Evolutionary conservation across 2,797 vertebrate species (phyloP), one percentile per base, ranked within the genome.

Genomic region (Syngnathus rostellatus): DNA sequence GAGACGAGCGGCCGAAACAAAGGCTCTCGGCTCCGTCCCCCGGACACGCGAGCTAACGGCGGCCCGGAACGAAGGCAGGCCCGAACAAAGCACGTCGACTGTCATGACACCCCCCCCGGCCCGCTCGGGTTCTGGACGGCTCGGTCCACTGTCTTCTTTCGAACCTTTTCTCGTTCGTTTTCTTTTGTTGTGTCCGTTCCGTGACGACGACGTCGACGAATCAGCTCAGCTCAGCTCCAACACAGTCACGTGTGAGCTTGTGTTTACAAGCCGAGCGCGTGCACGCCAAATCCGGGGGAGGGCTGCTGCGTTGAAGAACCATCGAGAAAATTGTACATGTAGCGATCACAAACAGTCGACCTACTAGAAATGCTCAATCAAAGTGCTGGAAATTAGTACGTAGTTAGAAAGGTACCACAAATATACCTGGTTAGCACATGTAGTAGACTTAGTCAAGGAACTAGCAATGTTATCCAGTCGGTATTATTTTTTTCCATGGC

Each of bases 241-340:
- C 76, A 70, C 78, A 63, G 89, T 93, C 92, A 94, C 92, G 92
- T 90, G 91, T 81, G 85, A 67, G 82, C 69, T 81, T 93, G 85
- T 95, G 93, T 97, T 95, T 95, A 95, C 95, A 94, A 93, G 91
- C 90, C 79, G 75, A 38, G 69, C 73, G 79, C 85, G 82, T 84
- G 82, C 81, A 84, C 74, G 82, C 79, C 78, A 72, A 74, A 83
- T 82, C 77, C 84, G 82, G 81, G 83, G 85, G 72, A 83, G 84
- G 81, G n/a, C 37, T 66, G 85, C 0, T 45, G 65, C 71, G 3
- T 87, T 85, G 69, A 76, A 0, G 37, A 11, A 14, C 43, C 45
- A 10, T 3, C 16, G 0, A 19, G 37, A 64, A 38, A 64, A 50
- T 51, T 1, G 25, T 7, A 38, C 55, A 58, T 38, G 0, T 38